phyloP scores from a whole-genome alignment of 2,888 invertebrate genomes.

The Microchrysa polita region DNA sequence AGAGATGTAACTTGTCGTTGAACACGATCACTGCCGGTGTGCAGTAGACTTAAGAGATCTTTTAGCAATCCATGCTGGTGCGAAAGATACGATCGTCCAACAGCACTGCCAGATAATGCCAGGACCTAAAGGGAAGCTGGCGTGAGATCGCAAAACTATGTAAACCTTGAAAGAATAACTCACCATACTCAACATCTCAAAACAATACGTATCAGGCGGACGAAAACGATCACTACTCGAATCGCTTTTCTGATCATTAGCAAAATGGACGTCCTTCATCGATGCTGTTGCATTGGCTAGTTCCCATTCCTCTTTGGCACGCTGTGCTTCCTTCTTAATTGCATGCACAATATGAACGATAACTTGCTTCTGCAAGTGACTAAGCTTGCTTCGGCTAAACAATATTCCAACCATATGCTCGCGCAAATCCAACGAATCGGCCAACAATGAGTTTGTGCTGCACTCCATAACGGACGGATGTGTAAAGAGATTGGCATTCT shows the following conservation, averaged over 20 bases:
- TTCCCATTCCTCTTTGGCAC: constrained; percentile 94
- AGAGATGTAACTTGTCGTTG: constrained; percentile 92
- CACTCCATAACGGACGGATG: constrained; percentile 58
- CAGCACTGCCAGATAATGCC: constrained; percentile 91
- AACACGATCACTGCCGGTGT: constrained; percentile 93
- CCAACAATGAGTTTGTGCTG: constrained; percentile 60
- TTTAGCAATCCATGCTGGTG: constrained; percentile 86
- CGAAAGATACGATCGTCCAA: constrained; percentile 89
- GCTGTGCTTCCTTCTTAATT: constrained; percentile 86
- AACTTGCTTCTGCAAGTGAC: constrained; percentile 92
- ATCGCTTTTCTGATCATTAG: constrained; percentile 57
- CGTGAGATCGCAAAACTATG: neutral
- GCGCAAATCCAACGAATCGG: constrained; percentile 76
- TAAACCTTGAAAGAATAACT: constrained; percentile 18
- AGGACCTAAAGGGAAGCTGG: constrained; percentile 60
- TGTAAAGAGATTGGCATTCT: constrained; percentile 48
- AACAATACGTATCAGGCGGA: constrained; percentile 88
- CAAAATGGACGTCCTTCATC: constrained; percentile 57
- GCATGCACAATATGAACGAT: constrained; percentile 91
- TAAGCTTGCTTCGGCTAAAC: constrained; percentile 92
- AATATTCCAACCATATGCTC: constrained; percentile 97
- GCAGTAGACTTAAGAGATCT: constrained; percentile 86
- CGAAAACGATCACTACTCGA: constrained; percentile 59
- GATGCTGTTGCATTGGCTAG: constrained; percentile 63
- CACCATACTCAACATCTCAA: constrained; percentile 95